Evolutionary conservation across 2,797 vertebrate species (phyloP).

Genomic region (Gobio occitaniae): DNA sequence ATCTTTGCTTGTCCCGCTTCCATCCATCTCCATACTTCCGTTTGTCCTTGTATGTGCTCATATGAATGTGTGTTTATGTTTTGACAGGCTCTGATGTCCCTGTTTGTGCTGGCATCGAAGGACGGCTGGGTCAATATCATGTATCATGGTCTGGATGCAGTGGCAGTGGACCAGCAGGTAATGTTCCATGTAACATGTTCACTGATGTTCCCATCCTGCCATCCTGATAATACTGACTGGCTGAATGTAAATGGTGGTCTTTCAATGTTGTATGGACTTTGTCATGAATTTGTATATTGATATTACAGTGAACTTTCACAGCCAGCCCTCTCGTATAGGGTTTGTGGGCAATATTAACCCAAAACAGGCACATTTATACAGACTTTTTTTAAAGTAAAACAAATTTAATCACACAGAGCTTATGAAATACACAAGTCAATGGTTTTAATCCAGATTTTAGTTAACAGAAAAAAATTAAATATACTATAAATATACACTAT

Average conservation of each 20-base stretch:
- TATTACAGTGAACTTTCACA: background rate
- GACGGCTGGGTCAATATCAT: conserved; percentile 99
- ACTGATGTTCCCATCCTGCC: background rate
- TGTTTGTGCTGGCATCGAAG: conserved; percentile 97
- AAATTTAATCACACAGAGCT: background rate
- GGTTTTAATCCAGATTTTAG: background rate
- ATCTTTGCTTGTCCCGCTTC: background rate
- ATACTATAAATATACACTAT: too few relatives aligned
- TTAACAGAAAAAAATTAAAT: too few relatives aligned
- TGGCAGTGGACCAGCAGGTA: conserved; percentile 97
- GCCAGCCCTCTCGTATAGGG: background rate
- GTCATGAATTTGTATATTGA: background rate
- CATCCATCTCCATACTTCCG: conserved; percentile 2
- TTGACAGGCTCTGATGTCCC: conserved; percentile 93
- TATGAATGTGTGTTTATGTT: conserved; percentile 35
- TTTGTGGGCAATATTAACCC: background rate
- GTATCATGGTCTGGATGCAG: conserved; percentile 96
- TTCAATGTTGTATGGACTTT: background rate
- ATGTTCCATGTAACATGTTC: background rate
- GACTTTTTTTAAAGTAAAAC: background rate
- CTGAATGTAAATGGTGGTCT: background rate
- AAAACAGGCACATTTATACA: background rate
- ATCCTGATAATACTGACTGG: background rate
- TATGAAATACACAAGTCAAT: background rate
- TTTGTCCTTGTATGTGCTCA: conserved; percentile 24